Evolutionary conservation across 2,113 vertebrate species (phyloP), one percentile per base, ranked within the genome.

Genomic region (Malurus elegans): DNA sequence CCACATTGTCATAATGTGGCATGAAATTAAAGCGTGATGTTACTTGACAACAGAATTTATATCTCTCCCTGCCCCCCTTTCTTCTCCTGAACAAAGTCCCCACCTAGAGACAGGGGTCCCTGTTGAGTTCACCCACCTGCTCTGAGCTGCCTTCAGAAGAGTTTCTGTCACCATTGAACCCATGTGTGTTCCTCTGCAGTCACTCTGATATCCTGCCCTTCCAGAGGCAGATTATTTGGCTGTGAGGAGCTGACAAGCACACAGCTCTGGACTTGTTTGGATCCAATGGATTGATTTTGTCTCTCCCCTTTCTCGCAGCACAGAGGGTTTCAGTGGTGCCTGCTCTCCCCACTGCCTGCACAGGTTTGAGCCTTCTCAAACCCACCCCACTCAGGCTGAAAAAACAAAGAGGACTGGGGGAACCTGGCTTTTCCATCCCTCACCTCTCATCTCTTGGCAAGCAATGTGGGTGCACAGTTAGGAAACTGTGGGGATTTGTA

Each of bases 21-120:
- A 95, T 97, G 97, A 98, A 97, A 97, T 98, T 96, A 97, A 97
- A 96, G 95, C 62, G 32, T 73, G 80, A 73, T 90, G 94, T 95
- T 96, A 73, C 95, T 95, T 72, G 69, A 90, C 86, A 78, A 95
- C 95, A 95, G 97, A 95, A 92, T 93, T 93, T 92, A 91, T 71
- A 57, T 89, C 92, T 94, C 73, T 65, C 79, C 83, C 60, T 45
- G 31, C 38, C 66, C 74, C 7, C 3, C 14, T 16, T 12, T 60
- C 25, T 65, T 74, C 47, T 54, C 62, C 31, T 74, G 71, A 83
- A 88, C 78, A 72, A 88, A 88, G 74, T 79, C 96, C 45, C 79
- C 67, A 92, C 88, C 73, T 90, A 76, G 53, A 71, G 45, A 69
- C 4, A 21, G 50, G 36, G 53, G 4, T 84, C 80, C 86, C 74